Percentiles rank a stretch among this genome's conserved stretches.
These are phyloP conservation scores for Macrotrachela quadricornifera DNA, from an alignment of 1,140 invertebrate genomes.

Conservation along the genomic window DNA sequence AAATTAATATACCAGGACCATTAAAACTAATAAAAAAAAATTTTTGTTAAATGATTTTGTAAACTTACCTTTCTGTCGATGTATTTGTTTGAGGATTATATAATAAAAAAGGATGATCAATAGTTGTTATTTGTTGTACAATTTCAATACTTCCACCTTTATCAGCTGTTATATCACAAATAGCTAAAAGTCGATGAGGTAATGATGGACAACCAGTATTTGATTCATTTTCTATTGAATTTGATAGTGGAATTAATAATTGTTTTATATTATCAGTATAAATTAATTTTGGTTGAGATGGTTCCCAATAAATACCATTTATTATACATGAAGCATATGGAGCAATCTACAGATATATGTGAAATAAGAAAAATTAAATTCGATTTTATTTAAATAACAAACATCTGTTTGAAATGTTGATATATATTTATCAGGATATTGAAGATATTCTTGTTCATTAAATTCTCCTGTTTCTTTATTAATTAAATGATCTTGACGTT, in stretches of 20 bases:
- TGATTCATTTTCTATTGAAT: conserved; percentile 41
- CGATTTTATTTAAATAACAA: too few relatives aligned
- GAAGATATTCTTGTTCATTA: conserved; percentile 68
- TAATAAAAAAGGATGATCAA: conserved; percentile 90
- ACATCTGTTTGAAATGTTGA: too few relatives aligned
- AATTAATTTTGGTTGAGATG: conserved; percentile 75
- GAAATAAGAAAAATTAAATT: conserved; percentile 90
- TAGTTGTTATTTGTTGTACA: conserved; percentile 98
- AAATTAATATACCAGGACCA: conserved; percentile 63
- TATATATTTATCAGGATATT: conserved; percentile 73
- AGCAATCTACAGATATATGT: conserved; percentile 56
- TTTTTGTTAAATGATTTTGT: too few relatives aligned
- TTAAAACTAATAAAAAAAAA: conserved; percentile 3
- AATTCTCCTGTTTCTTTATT: conserved; percentile 65
- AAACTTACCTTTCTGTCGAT: too few relatives aligned
- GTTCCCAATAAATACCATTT: conserved; percentile 96
- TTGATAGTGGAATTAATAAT: conserved; percentile 69
- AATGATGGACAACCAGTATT: conserved; percentile 10
- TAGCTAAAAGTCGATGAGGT: conserved; percentile 32
- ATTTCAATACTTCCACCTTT: conserved; percentile 97
- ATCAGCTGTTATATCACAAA: conserved; percentile 95
- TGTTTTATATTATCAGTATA: conserved; percentile 95
- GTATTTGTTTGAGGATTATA: conserved; percentile 80
- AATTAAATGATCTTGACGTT: conserved; percentile 70
- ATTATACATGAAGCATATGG: conserved; percentile 87